Base-by-base conservation (phyloP, 2,797 vertebrate genomes). In the Pygocentrus nattereri region DNA sequence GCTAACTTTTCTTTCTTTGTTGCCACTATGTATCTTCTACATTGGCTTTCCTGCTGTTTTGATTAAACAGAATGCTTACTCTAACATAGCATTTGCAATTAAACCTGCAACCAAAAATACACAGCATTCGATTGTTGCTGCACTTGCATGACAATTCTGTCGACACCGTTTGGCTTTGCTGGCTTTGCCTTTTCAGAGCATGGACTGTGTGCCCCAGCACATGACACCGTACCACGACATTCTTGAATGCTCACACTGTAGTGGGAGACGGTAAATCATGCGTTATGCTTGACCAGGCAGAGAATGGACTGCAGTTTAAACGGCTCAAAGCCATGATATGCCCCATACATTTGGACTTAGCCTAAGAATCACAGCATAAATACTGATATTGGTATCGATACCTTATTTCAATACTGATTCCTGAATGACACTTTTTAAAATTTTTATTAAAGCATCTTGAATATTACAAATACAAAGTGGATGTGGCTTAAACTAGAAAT, bases 171-270 rank as follows among this genome's bases (percentile, higher is more conserved):
- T 52, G n/a, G 34, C 52, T 83, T 76, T 77, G 79, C 76, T 84
- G 82, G 71, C 38, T 70, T 58, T 58, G 72, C 67, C 81, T 81
- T 84, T 80, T 87, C 79, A 82, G 86, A 89, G 86, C 58, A 58
- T 85, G 84, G 83, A 64, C 58, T 70, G 58, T 74, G 82, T 85
- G 85, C 69, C 79, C 64, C 73, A 84, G 80, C 50, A 77, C 83
- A 90, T 94, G 89, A 89, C 94, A 93, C 89, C 41, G 85, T 87
- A 90, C 91, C 89, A 90, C 70, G 77, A 94, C 88, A 95, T 94
- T 94, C 92, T 89, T 87, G 82, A 83, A 84, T 76, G 74, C 86
- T 94, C 89, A 70, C 91, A 91, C 87, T 71, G 74, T 87, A 86
- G 89, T 87, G 92, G 85, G 85, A 90, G 72, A 84, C 69, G 44